Evolutionary conservation across 2,888 invertebrate species (phyloP).

Genomic region (Stenodera caucasica): DNA sequence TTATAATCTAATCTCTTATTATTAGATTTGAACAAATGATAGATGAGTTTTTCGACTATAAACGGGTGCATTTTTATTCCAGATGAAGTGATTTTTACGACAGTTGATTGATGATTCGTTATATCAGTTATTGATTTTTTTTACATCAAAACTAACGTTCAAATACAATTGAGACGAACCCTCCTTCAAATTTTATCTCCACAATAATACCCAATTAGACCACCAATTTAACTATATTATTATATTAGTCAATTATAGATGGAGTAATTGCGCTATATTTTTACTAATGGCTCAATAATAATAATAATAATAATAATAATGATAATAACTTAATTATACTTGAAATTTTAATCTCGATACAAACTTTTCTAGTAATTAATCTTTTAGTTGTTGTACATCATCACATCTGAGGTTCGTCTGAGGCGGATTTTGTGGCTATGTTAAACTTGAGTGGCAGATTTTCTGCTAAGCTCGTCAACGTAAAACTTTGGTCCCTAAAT

Average conservation of each 20-base stretch:
- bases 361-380: background rate
- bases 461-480: conserved; percentile 24
- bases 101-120: conserved; percentile 27
- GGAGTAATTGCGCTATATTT: too few relatives aligned
- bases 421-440: conserved; percentile 24
- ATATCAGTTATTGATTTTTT: conserved; percentile 28
- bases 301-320: too few relatives aligned
- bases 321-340: too few relatives aligned
- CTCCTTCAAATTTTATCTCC: background rate
- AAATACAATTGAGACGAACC: background rate
- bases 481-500: conserved; percentile 26
- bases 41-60: background rate
- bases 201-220: background rate
- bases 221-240: too few relatives aligned
- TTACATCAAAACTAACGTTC: background rate
- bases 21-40: background rate
- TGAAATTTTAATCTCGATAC: too few relatives aligned
- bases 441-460: conserved; percentile 32
- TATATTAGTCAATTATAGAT: too few relatives aligned
- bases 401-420: background rate
- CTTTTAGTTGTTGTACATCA: background rate
- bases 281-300: too few relatives aligned
- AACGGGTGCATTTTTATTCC: conserved; percentile 2
- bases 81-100: conserved; percentile 8
- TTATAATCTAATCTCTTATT: background rate